phyloP scores from a whole-genome alignment of 1,140 invertebrate species.

The Ectropis grisescens region DNA sequence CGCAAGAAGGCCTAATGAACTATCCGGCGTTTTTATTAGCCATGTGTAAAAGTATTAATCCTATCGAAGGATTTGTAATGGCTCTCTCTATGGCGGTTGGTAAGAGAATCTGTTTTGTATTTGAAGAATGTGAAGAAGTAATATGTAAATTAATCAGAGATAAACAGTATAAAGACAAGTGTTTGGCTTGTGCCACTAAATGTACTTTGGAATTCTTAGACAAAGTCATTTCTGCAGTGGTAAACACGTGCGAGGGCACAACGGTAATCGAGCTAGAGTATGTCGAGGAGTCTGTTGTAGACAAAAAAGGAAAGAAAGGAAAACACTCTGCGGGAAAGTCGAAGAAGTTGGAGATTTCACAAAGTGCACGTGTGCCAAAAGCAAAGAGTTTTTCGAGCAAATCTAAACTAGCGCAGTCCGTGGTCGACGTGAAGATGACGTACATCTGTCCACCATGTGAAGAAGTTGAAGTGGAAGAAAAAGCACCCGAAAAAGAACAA shows the following conservation, averaged over 20 bases:
- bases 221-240: constrained; percentile 35
- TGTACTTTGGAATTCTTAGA: constrained; percentile 39
- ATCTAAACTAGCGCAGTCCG: constrained; percentile 27
- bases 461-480: constrained; percentile 24
- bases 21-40: constrained; percentile 72
- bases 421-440: constrained; percentile 28
- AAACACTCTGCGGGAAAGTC: constrained; percentile 21
- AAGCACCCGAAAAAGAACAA: constrained; percentile 25
- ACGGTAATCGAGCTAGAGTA: constrained; percentile 39
- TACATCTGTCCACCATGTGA: constrained; percentile 44
- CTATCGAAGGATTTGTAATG: constrained; percentile 67
- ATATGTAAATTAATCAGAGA: constrained; percentile 43
- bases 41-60: constrained; percentile 71
- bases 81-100: constrained; percentile 71
- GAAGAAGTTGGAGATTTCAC: constrained; percentile 27
- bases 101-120: constrained; percentile 59
- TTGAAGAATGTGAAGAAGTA: constrained; percentile 56
- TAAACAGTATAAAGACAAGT: constrained; percentile 45
- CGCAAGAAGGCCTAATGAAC: constrained; percentile 59
- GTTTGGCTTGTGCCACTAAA: constrained; percentile 38
- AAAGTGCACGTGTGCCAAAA: constrained; percentile 33
- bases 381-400: constrained; percentile 19
- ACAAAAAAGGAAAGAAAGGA: constrained; percentile 41
- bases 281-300: constrained; percentile 22
- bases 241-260: constrained; percentile 43